These are phyloP conservation scores for Urosaurus nigricauda DNA, from an alignment of 2,797 vertebrate genomes.

Conservation along the genomic window DNA sequence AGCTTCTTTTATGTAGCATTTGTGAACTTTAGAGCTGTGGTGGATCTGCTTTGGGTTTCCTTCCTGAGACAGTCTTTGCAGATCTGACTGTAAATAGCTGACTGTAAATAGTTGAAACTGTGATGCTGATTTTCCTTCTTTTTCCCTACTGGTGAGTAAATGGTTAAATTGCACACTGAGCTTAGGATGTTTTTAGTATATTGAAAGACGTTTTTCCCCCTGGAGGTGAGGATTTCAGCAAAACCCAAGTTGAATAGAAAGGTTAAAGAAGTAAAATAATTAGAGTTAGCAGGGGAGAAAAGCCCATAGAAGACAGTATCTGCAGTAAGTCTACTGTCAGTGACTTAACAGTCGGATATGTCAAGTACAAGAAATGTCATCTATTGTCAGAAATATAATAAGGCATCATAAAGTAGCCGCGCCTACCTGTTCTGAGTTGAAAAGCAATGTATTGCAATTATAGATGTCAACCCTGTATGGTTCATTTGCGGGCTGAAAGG, in stretches of 20 bases:
- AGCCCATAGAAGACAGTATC: constrained; percentile 45
- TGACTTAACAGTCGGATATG: constrained; percentile 56
- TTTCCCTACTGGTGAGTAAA: constrained; percentile 40
- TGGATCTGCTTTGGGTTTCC: not conserved
- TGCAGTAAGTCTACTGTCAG: not conserved
- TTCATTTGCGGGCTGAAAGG: constrained; percentile 38
- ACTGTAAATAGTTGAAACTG: not conserved
- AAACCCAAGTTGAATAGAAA: constrained; percentile 45
- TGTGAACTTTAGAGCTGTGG: not conserved
- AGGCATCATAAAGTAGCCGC: constrained; percentile 3
- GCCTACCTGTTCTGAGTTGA: constrained; percentile 37
- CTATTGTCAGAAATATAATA: constrained; percentile 35
- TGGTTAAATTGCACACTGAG: constrained; percentile 2
- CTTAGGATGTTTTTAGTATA: constrained; percentile 12
- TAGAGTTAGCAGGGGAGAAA: constrained; percentile 39
- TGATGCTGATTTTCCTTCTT: not conserved
- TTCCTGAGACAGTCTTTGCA: not conserved
- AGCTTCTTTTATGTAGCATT: not conserved
- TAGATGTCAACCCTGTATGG: constrained; percentile 4
- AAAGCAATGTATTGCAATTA: constrained; percentile 52
- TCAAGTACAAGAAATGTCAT: constrained; percentile 47
- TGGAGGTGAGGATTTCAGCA: constrained; percentile 20
- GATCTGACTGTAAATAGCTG: not conserved
- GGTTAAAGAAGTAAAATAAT: constrained; percentile 59
- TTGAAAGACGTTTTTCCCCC: constrained; percentile 43